Percentiles rank a stretch among this genome's conserved stretches.
phyloP scores from a whole-genome alignment of 2,888 invertebrate species.

The Tenthredo distinguenda region DNA sequence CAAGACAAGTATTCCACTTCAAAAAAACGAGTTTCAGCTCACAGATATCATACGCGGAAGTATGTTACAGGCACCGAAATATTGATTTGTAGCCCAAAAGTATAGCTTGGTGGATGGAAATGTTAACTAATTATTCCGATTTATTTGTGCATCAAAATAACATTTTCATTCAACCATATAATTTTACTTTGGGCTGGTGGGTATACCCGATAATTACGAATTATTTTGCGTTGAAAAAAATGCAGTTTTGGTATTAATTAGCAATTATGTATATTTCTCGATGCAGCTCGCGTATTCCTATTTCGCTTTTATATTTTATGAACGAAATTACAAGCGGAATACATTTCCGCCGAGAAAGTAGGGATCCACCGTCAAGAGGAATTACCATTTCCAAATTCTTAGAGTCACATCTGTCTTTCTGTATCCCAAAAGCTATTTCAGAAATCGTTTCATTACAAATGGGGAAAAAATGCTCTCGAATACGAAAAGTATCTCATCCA shows the following conservation, averaged over 20 bases:
- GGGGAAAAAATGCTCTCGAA: conserved; percentile 35
- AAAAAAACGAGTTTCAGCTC: background rate
- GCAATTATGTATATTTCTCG: background rate
- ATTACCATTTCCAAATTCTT: conserved; percentile 31
- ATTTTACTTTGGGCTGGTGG: background rate
- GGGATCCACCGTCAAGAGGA: background rate
- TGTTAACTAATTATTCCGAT: background rate
- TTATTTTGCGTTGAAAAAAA: background rate
- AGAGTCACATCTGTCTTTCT: conserved; percentile 33
- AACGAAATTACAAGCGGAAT: background rate
- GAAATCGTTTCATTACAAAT: conserved; percentile 42
- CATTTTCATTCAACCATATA: background rate
- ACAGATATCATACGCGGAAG: background rate
- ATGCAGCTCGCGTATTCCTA: background rate
- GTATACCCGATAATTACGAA: background rate
- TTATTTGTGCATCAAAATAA: background rate
- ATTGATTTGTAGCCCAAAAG: background rate
- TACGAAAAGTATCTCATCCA: conserved; percentile 39
- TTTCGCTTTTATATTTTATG: background rate
- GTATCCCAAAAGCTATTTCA: conserved; percentile 37
- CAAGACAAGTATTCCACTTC: background rate
- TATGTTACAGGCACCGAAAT: background rate
- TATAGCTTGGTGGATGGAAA: background rate
- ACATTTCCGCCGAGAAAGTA: background rate
- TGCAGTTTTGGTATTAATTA: background rate